Base-by-base conservation (phyloP, 2,888 invertebrate species). In the Eupithecia insigniata region DNA sequence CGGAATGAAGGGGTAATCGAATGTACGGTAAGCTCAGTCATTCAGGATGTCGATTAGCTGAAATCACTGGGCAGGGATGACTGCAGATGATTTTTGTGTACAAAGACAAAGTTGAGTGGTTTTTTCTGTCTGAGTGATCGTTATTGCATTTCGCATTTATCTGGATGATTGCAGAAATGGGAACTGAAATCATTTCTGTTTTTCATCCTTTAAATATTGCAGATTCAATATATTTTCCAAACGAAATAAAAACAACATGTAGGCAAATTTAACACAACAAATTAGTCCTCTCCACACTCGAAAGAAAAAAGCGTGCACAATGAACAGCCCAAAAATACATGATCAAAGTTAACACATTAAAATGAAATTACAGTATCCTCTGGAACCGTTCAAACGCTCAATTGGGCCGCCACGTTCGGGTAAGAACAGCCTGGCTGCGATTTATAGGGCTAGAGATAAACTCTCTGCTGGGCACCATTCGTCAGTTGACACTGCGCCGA, bases 381-480 rank as follows among this genome's bases (percentile, higher is more conserved):
- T 62, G 12, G 61, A 26, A 77, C 76, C 78, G 55, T 39, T 73
- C 65, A 64, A 73, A 64, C 75, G 78, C 79, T 80, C 82, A 82
- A 83, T 84, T 82, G 81, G 74, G 77, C 73, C 75, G 75, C 78
- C 79, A 81, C 73, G 75, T 76, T 76, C 75, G 76, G 74, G 82
- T 87, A 88, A 88, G 88, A 87, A 87, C 85, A 85, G 83, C 83
- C 83, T 83, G 82, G 79, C 81, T 84, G 78, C 81, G 87, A 92
- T 92, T 92, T 92, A 92, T 92, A 87, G 89, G 85, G 85, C 86
- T 87, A 82, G 86, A 87, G 92, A 92, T 92, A 91, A 91, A 89
- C 92, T 83, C 84, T 82, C 83, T 82, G 82, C 80, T 83, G 89
- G 87, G 86, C 86, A 83, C 88, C 86, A 86, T 91, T 85, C 87